Conservation (phyloP, 2,888 invertebrate genomes). For the Scaptomyza tumidula region DNA sequence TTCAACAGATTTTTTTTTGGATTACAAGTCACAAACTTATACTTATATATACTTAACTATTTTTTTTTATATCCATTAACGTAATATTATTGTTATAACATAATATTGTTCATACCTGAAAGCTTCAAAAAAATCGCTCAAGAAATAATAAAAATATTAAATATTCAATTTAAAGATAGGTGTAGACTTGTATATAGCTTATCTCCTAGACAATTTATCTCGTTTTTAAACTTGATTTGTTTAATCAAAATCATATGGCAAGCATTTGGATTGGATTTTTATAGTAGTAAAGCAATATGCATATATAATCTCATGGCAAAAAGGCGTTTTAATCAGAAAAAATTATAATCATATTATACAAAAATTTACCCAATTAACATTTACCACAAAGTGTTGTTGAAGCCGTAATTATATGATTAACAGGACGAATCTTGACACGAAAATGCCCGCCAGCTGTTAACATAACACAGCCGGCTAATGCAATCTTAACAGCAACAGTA, state of each 20-base stretch:
- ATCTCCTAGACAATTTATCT: neutral
- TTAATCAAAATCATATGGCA: neutral
- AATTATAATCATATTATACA: neutral
- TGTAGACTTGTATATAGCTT: too few species aligned
- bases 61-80: too few species aligned
- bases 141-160: too few species aligned
- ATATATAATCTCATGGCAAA: neutral
- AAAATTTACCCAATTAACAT: neutral
- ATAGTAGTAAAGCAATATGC: too few species aligned
- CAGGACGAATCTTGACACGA: constrained; percentile 20
- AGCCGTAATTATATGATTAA: constrained; percentile 15
- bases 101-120: too few species aligned
- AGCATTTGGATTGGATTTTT: too few species aligned
- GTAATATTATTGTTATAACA: too few species aligned
- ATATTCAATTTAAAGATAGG: too few species aligned
- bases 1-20: neutral
- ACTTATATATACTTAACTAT: too few species aligned
- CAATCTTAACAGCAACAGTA: constrained; percentile 21
- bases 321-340: neutral
- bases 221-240: neutral
- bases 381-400: constrained; percentile 13
- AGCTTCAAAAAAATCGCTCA: too few species aligned
- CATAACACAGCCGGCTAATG: constrained; percentile 41
- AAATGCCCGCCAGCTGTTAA: constrained; percentile 36
- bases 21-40: too few species aligned